These are phyloP conservation scores for Coracias cyanogaster DNA, from an alignment of 2,797 vertebrate species.

Conservation along the genomic window DNA sequence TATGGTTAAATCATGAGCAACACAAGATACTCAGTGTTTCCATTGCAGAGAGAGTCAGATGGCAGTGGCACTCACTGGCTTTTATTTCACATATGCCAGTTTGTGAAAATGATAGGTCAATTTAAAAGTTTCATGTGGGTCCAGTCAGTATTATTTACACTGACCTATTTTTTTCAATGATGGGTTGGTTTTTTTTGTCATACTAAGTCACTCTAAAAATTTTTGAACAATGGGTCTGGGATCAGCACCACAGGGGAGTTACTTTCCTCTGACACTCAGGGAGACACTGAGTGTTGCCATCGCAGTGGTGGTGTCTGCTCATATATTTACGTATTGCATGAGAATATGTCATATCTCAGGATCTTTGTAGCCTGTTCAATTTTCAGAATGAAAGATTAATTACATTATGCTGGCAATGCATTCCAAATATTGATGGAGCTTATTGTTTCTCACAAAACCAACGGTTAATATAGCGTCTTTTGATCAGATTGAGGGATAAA, in stretches of 20 bases:
- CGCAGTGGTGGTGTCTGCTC: slow-evolving; percentile 52
- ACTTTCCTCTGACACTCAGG: slow-evolving; percentile 32
- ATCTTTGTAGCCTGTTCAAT: slow-evolving; percentile 74
- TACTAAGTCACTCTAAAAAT: not conserved
- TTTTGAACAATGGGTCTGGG: slow-evolving; percentile 23
- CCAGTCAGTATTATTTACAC: slow-evolving; percentile 64
- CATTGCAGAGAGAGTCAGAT: slow-evolving; percentile 74
- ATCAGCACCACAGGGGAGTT: slow-evolving; percentile 5
- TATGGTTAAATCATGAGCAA: slow-evolving; percentile 88
- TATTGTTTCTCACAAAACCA: slow-evolving; percentile 67
- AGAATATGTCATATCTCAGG: slow-evolving; percentile 63
- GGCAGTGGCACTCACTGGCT: slow-evolving; percentile 32
- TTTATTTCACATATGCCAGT: slow-evolving; percentile 61
- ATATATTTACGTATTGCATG: slow-evolving; percentile 47
- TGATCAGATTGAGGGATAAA: slow-evolving; percentile 77
- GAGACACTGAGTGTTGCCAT: not conserved
- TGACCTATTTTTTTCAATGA: slow-evolving; percentile 38
- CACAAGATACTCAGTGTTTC: slow-evolving; percentile 76
- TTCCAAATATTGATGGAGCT: slow-evolving; percentile 66
- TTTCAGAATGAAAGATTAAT: slow-evolving; percentile 81
- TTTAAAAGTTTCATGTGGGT: slow-evolving; percentile 78
- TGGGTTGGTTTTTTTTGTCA: not conserved
- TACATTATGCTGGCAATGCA: slow-evolving; percentile 67
- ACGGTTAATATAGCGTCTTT: slow-evolving; percentile 76
- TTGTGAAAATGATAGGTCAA: slow-evolving; percentile 70